Base-by-base conservation (phyloP, 1,140 invertebrate genomes). In the Prorops nasuta region DNA sequence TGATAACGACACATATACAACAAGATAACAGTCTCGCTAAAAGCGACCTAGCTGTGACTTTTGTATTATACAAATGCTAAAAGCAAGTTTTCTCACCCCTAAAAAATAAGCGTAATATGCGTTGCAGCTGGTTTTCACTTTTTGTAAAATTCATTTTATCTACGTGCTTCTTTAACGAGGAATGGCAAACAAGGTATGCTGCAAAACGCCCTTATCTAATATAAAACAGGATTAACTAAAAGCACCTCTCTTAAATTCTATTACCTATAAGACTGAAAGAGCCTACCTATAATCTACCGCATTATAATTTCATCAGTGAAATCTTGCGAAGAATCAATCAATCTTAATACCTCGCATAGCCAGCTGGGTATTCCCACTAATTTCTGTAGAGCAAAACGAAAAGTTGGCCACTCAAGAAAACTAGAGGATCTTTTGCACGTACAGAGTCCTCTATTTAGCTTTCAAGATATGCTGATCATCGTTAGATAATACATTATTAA, bases 201-300 rank as follows among this genome's bases (percentile, higher is more conserved):
- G 49, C 43, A 34, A 54, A 47, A 56, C 21, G 36, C 44, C 40
- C 50, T 63, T 55, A 52, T 55, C 56, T 61, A 63, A 48, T 58
- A 56, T 59, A 61, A 59, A 64, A 63, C 54, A 59, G 59, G 58
- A 62, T 67, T 58, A 70, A 64, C 58, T 72, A 66, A 67, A 69
- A 71, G 66, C 69, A 71, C 67, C 63, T 63, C 56, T 45, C 55
- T 51, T 51, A 58, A 63, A 60, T 56, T 39, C 47, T 63, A 64
- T 15, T 38, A 12, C 14, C 42, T 51, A 60, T 39, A 47, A 51
- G 35, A 17, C 43, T 55, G 28, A 21, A 9, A 49, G 48, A 51
- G 46, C 51, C 34, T 15, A 40, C 44, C 46, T 12, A 60, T 49
- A 50, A 47, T n/a, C n/a, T n/a, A n/a, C n/a, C n/a, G n/a, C n/a